Conservation (phyloP, 2,113 vertebrate genomes). For the Notothenia coriiceps region DNA sequence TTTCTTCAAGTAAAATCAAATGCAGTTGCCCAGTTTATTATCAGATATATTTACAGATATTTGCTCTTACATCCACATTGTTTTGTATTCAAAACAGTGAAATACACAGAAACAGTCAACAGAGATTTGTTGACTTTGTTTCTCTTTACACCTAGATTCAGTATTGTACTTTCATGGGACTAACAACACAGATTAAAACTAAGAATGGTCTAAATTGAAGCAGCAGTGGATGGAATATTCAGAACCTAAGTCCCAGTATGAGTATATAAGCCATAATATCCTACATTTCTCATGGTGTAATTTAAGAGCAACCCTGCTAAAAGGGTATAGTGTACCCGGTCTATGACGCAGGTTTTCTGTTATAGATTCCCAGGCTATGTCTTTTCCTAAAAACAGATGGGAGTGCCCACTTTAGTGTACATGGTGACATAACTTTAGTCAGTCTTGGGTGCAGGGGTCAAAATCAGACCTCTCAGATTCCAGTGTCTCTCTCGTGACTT, state of each 20-base stretch:
- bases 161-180: background rate
- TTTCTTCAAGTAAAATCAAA: background rate
- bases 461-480: background rate
- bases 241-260: background rate
- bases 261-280: background rate
- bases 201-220: background rate
- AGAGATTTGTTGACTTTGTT: too few species aligned
- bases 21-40: background rate
- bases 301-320: background rate
- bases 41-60: background rate
- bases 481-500: background rate
- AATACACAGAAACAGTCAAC: background rate
- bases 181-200: background rate
- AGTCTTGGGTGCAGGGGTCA: background rate
- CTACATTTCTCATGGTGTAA: conserved; percentile 4
- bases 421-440: conserved; percentile 1
- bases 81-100: background rate
- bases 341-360: background rate
- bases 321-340: background rate
- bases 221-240: background rate
- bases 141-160: background rate
- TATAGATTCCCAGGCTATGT: too few species aligned
- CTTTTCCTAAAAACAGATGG: background rate
- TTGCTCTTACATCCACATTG: background rate
- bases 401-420: background rate